These are phyloP conservation scores for Pteromalus puparum DNA, from an alignment of 1,140 invertebrate genomes.

Conservation along the genomic window DNA sequence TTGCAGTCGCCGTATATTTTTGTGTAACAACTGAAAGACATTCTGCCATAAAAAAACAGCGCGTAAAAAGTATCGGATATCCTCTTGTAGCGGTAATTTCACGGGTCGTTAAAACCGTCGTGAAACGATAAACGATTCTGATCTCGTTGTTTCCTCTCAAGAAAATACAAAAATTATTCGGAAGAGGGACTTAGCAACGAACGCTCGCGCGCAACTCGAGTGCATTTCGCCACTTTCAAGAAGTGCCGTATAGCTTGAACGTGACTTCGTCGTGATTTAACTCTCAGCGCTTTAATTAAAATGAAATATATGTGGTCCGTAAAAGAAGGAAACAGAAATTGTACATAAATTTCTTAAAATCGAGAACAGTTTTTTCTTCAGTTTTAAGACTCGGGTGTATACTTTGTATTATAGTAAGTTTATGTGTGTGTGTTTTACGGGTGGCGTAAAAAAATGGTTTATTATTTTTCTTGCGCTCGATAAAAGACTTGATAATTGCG, in stretches of 20 bases:
- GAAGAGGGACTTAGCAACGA: no score
- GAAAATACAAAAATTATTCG: no score
- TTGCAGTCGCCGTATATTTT: no score
- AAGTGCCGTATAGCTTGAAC: neutral
- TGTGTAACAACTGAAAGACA: no score
- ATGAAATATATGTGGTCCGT: constrained; percentile 3
- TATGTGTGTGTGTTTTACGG: neutral
- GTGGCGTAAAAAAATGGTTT: neutral
- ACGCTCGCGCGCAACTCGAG: neutral
- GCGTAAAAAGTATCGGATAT: no score
- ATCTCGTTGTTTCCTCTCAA: no score
- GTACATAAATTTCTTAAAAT: constrained; percentile 25
- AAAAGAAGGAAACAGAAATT: constrained; percentile 23
- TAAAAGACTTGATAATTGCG: neutral
- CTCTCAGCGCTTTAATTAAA: constrained; percentile 3
- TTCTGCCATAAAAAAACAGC: no score
- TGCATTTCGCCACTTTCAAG: neutral
- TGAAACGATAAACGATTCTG: no score
- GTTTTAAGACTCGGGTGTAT: neutral
- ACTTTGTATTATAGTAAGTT: neutral
- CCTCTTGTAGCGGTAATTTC: no score
- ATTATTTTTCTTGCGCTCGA: neutral
- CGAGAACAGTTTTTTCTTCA: neutral
- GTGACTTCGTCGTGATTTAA: neutral
- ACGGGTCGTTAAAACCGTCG: no score